These are phyloP conservation scores for Aptenodytes forsteri DNA, from an alignment of 2,113 vertebrate genomes.

Conservation along the genomic window DNA sequence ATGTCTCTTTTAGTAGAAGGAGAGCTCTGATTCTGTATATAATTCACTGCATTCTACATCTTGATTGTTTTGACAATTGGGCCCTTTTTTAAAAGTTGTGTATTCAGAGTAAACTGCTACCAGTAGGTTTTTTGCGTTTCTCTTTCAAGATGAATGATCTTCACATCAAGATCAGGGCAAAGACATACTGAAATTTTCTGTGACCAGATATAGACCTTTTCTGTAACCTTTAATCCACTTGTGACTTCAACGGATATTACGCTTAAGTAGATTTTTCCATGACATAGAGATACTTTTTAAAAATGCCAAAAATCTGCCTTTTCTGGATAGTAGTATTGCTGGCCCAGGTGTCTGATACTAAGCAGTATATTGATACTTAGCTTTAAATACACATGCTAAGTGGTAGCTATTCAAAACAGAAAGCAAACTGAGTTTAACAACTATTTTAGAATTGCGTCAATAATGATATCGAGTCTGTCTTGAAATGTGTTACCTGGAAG, in stretches of 20 bases:
- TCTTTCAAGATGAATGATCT: neutral
- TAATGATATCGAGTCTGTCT: neutral
- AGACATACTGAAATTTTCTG: neutral
- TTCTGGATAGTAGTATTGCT: neutral
- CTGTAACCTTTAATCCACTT: neutral
- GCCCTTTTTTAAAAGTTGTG: neutral
- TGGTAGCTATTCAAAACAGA: neutral
- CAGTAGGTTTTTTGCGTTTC: neutral
- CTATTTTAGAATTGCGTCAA: neutral
- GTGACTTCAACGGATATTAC: neutral
- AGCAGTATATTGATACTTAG: neutral
- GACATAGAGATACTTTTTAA: neutral
- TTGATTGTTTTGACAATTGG: neutral
- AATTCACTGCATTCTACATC: neutral
- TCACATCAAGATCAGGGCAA: neutral
- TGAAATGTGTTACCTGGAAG: neutral
- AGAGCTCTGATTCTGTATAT: neutral
- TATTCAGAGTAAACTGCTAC: neutral
- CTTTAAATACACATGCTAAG: neutral
- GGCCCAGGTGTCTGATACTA: neutral
- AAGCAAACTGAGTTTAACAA: neutral
- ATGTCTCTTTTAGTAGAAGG: neutral
- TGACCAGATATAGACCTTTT: neutral
- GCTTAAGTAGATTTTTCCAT: neutral
- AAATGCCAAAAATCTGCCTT: neutral